Evolutionary conservation across 2,113 vertebrate genomes (phyloP).

Genomic region (Emydura subglobosa): DNA sequence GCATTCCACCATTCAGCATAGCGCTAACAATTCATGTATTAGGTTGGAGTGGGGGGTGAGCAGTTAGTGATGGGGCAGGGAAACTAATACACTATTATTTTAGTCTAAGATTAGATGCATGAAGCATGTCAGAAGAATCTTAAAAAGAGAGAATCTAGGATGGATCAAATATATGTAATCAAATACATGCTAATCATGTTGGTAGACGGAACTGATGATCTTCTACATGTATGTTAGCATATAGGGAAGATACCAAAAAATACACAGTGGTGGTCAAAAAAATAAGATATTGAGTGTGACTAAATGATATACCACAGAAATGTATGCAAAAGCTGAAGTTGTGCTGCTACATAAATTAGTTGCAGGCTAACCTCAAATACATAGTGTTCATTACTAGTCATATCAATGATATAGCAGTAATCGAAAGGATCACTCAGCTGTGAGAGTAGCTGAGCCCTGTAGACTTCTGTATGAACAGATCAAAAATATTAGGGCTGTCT

Average conservation of each 20-base stretch:
- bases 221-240: not conserved
- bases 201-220: not conserved
- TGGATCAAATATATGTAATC: not conserved
- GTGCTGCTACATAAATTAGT: not conserved
- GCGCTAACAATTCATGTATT: not conserved
- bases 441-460: slow-evolving; percentile 40
- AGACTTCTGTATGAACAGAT: not conserved
- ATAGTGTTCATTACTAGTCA: slow-evolving; percentile 30
- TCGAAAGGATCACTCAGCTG: not conserved
- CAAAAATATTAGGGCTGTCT: not conserved
- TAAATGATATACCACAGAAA: no score
- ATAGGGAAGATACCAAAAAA: not conserved
- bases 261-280: not conserved
- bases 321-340: no score
- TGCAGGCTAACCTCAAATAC: not conserved
- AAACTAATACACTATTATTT: not conserved
- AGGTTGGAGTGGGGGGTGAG: not conserved
- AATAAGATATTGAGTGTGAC: no score
- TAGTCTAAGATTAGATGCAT: not conserved
- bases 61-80: not conserved
- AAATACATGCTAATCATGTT: no score
- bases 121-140: not conserved
- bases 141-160: not conserved
- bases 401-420: not conserved
- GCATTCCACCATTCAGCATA: not conserved